phyloP scores from a whole-genome alignment of 2,797 vertebrate species.

The Chiropotes sagulatus region DNA sequence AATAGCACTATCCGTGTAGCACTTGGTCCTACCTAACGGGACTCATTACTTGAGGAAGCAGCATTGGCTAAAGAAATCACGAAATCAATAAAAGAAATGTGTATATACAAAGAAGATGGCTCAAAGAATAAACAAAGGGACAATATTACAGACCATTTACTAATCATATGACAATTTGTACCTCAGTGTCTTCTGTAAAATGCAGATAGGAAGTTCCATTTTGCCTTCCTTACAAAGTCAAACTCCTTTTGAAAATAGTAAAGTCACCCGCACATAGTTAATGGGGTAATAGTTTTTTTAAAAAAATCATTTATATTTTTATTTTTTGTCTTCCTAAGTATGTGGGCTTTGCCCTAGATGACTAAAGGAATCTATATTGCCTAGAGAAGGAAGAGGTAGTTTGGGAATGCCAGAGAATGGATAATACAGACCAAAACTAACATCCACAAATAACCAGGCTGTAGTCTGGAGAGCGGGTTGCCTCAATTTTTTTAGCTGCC shows the following conservation, averaged over 20 bases:
- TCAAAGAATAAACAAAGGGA: background rate
- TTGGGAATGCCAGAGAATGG: background rate
- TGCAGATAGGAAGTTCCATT: background rate
- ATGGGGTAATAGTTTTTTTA: background rate
- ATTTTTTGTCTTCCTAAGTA: background rate
- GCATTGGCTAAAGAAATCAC: background rate
- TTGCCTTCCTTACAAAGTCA: slow-evolving; percentile 12
- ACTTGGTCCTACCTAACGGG: background rate
- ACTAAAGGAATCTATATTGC: background rate
- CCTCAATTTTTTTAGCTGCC: background rate
- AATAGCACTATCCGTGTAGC: background rate
- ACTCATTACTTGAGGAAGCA: background rate
- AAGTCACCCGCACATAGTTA: background rate
- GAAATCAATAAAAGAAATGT: background rate
- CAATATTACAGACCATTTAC: background rate
- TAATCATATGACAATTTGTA: background rate
- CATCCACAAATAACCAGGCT: background rate
- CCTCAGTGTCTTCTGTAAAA: background rate
- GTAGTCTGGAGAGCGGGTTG: background rate
- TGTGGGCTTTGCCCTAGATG: background rate
- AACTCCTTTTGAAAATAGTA: background rate
- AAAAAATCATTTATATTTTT: background rate
- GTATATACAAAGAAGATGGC: background rate
- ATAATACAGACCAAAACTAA: background rate
- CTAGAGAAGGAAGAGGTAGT: background rate